These are phyloP conservation scores for Aphidius ervi DNA, from an alignment of 1,140 invertebrate species.

Conservation along the genomic window DNA sequence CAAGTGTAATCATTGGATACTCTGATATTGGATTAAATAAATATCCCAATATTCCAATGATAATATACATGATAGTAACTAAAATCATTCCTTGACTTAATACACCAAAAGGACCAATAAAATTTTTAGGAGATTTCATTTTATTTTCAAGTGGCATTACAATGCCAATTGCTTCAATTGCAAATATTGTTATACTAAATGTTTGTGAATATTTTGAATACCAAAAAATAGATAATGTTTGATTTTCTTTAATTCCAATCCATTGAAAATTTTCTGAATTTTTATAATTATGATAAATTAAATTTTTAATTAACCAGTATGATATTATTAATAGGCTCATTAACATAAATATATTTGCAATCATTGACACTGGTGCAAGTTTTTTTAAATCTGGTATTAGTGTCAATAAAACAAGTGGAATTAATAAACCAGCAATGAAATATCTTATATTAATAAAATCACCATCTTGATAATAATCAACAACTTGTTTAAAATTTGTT, in stretches of 20 bases:
- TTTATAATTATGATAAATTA: conserved; percentile 50
- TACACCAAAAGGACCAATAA: conserved; percentile 80
- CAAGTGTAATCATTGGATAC: conserved; percentile 69
- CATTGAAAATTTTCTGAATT: conserved; percentile 50
- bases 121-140: conserved; percentile 79
- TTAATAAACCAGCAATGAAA: conserved; percentile 44
- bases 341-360: conserved; percentile 76
- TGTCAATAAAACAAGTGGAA: conserved; percentile 69
- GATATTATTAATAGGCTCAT: conserved; percentile 75
- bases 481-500: conserved; percentile 62
- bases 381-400: conserved; percentile 79
- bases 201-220: conserved; percentile 55
- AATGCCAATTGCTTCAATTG: conserved; percentile 75
- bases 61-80: conserved; percentile 78
- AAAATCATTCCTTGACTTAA: conserved; percentile 84
- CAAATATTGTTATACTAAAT: conserved; percentile 75
- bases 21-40: conserved; percentile 68
- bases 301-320: conserved; percentile 67
- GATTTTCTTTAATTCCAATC: too few relatives aligned
- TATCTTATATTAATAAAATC: not conserved
- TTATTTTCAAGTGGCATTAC: conserved; percentile 89
- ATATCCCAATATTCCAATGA: conserved; percentile 86
- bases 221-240: too few relatives aligned
- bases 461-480: not conserved
- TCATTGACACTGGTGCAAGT: conserved; percentile 75